These are phyloP conservation scores for Rotaria socialis DNA, from an alignment of 2,888 invertebrate genomes.

Conservation along the genomic window DNA sequence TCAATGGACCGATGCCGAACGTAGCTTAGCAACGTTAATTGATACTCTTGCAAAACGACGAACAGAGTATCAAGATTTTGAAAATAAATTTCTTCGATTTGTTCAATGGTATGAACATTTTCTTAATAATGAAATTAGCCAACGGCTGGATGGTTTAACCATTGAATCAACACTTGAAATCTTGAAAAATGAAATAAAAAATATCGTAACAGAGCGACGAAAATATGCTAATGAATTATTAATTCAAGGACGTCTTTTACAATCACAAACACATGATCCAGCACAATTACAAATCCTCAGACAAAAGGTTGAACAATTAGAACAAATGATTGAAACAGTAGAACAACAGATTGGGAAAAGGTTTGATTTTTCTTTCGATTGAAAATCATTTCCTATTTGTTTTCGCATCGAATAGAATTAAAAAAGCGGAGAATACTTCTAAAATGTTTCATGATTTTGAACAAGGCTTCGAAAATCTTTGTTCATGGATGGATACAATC, in stretches of 20 bases:
- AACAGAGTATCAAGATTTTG: slow-evolving; percentile 19
- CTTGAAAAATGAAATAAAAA: not conserved
- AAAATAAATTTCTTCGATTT: not conserved
- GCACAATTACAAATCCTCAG: not conserved
- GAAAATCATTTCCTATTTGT: too few species aligned
- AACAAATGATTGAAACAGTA: not conserved
- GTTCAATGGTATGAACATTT: slow-evolving; percentile 19
- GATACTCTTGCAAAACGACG: not conserved
- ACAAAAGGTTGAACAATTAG: slow-evolving; percentile 29
- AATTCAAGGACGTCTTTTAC: not conserved
- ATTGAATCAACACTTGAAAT: not conserved
- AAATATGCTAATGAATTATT: not conserved
- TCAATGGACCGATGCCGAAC: slow-evolving; percentile 31
- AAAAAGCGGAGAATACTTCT: not conserved
- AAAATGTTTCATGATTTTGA: slow-evolving; percentile 1
- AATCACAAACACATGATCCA: not conserved
- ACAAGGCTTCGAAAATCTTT: not conserved
- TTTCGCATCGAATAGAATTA: not conserved
- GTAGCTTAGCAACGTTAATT: not conserved
- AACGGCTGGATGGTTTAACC: slow-evolving; percentile 17
- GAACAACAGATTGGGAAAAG: not conserved
- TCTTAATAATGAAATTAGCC: not conserved
- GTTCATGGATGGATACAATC: not conserved
- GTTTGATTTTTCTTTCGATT: not conserved
- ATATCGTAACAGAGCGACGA: not conserved